A percentile compares a stretch with the other conserved stretches of the same genome.
Conservation (phyloP, 2,888 invertebrate genomes). For the Coelinius sp. region DNA sequence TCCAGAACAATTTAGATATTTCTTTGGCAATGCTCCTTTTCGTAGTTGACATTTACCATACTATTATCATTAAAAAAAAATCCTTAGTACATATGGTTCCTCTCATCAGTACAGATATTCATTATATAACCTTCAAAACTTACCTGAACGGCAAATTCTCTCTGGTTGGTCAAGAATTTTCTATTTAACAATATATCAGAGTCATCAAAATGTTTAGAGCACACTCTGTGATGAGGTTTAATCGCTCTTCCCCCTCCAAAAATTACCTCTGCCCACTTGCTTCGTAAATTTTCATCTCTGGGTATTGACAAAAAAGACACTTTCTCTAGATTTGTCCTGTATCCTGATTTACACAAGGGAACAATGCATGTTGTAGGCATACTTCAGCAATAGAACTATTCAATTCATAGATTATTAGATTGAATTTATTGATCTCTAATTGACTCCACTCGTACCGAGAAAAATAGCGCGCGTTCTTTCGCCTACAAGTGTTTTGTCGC, state of each 20-base stretch:
- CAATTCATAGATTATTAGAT: no score
- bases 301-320: neutral
- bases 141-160: neutral
- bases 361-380: neutral
- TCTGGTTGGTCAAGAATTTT: neutral
- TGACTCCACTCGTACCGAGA: no score
- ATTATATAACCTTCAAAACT: neutral
- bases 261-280: neutral
- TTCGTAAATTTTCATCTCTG: neutral
- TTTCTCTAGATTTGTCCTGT: neutral
- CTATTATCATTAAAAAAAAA: no score
- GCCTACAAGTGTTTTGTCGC: no score
- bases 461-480: no score
- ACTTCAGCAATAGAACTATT: no score
- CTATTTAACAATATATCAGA: neutral
- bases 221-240: neutral
- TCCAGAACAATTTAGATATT: neutral
- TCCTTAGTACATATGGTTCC: no score
- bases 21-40: neutral
- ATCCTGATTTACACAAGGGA: neutral
- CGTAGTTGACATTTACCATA: neutral
- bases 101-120: no score
- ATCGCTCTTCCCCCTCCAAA: neutral
- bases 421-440: no score
- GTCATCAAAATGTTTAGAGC: neutral